phyloP scores from a whole-genome alignment of 2,113 vertebrate species.

The Tetraodon nigroviridis region DNA sequence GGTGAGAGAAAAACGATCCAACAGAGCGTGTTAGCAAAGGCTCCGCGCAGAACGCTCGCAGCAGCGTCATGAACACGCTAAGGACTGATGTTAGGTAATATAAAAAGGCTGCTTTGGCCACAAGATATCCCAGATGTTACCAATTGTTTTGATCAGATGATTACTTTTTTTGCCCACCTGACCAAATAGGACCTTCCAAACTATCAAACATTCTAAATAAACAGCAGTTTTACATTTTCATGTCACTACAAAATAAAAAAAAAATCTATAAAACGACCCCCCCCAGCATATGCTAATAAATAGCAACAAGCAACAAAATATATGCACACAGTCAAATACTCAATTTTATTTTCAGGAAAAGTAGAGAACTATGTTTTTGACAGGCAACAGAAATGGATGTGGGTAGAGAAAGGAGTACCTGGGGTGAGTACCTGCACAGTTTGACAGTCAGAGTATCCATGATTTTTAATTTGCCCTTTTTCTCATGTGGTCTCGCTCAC shows the following conservation, averaged over 20 bases:
- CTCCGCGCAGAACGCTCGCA: constrained; percentile 11
- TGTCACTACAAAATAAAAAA: constrained; percentile 7
- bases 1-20: constrained; percentile 70
- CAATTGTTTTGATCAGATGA: neutral
- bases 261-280: neutral
- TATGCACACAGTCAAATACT: constrained; percentile 83
- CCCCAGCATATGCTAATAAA: constrained; percentile 16
- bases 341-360: constrained; percentile 63
- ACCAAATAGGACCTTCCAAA: no score
- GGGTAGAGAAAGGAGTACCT: constrained; percentile 99
- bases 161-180: no score
- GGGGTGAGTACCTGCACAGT: constrained; percentile 99
- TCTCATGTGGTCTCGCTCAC: constrained; percentile 98
- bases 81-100: constrained; percentile 2
- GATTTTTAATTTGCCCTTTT: constrained; percentile 99
- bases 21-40: constrained; percentile 63
- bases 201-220: constrained; percentile 34
- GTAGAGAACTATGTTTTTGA: constrained; percentile 71
- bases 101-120: constrained; percentile 39
- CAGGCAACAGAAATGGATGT: constrained; percentile 98
- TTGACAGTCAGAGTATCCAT: constrained; percentile 95
- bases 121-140: neutral
- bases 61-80: constrained; percentile 9
- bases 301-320: constrained; percentile 59
- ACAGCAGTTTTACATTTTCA: constrained; percentile 31